Conservation (phyloP, 2,113 vertebrate species). For the Reinhardtius hippoglossoides region DNA sequence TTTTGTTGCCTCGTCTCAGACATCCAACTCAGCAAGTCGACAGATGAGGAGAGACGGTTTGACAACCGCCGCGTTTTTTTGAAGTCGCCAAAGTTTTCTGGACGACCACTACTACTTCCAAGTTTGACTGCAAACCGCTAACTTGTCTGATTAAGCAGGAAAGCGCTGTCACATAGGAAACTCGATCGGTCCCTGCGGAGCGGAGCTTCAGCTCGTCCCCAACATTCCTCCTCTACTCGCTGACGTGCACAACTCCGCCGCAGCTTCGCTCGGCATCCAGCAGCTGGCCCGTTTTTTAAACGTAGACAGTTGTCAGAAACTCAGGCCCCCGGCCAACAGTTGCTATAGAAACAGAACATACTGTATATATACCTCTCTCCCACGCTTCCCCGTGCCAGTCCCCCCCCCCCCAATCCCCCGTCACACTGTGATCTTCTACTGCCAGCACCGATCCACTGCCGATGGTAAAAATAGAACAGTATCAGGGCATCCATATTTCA, state of each 20-base stretch:
- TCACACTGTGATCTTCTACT: constrained; percentile 79
- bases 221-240: constrained; percentile 9
- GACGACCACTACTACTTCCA: constrained; percentile 2
- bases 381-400: constrained; percentile 47
- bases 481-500: constrained; percentile 79
- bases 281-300: constrained; percentile 55
- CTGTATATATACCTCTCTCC: constrained; percentile 66
- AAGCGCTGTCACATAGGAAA: constrained; percentile 46
- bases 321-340: constrained; percentile 71
- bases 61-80: constrained; percentile 4
- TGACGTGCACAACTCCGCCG: constrained; percentile 22
- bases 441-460: constrained; percentile 75
- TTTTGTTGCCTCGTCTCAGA: background rate
- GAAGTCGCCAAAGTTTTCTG: constrained; percentile 31
- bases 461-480: constrained; percentile 81
- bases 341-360: constrained; percentile 82
- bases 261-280: constrained; percentile 10
- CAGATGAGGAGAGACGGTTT: constrained; percentile 2
- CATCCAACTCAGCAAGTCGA: no score
- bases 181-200: constrained; percentile 36
- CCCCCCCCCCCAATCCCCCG: constrained; percentile 56
- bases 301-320: constrained; percentile 73
- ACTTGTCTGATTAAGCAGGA: background rate
- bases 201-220: background rate
- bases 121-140: no score